phyloP scores from a whole-genome alignment of 2,888 invertebrate genomes.

The Coenonympha arcania region DNA sequence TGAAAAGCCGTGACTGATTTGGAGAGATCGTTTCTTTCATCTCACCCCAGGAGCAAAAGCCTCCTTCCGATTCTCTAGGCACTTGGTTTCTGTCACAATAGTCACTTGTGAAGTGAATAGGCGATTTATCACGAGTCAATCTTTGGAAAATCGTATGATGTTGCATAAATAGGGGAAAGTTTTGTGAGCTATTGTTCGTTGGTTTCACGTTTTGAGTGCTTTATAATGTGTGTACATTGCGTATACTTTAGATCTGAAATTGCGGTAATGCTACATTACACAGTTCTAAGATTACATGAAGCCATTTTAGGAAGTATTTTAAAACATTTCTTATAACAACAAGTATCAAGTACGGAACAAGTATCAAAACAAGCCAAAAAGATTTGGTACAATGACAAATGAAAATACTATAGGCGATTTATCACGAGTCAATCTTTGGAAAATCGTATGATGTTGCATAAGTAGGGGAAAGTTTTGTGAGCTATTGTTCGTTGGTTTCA shows the following conservation, averaged over 20 bases:
- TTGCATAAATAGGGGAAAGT: conserved; percentile 7
- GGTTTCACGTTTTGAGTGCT: background rate
- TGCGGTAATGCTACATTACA: background rate
- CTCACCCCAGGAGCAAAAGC: background rate
- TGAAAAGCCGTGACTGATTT: background rate
- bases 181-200: background rate
- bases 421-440: conserved; percentile 23
- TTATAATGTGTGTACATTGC: background rate
- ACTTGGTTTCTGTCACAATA: background rate
- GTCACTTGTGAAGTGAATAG: conserved; percentile 20
- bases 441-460: conserved; percentile 14
- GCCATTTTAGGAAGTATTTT: too few species aligned
- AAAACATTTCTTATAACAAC: too few species aligned
- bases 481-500: background rate
- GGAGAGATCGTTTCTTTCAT: background rate
- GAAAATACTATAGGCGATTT: conserved; percentile 26
- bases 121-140: conserved; percentile 23
- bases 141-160: conserved; percentile 20
- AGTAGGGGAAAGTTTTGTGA: conserved; percentile 8
- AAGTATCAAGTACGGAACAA: too few species aligned
- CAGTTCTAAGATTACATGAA: too few species aligned
- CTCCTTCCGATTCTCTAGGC: background rate
- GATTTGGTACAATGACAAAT: too few species aligned
- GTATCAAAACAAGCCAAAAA: too few species aligned
- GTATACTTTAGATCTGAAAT: background rate